Conservation (phyloP, 1,140 invertebrate genomes). For the Pectinophora gossypiella region DNA sequence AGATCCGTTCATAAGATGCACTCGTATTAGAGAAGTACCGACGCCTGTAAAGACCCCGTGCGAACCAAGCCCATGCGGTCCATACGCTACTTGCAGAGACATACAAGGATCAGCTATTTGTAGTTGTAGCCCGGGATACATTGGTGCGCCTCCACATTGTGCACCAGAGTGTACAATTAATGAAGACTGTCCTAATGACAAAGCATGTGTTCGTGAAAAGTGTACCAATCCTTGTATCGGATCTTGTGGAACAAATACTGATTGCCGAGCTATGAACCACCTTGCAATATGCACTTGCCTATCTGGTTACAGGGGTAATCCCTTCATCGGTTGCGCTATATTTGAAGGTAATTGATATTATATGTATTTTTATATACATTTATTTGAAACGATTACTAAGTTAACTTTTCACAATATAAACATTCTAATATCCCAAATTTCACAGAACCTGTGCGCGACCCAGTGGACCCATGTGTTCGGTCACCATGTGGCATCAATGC, state of each 20-base stretch:
- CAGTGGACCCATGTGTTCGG: constrained; percentile 78
- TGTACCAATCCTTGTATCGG: constrained; percentile 83
- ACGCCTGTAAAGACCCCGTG: constrained; percentile 71
- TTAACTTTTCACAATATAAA: neutral
- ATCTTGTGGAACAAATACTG: constrained; percentile 79
- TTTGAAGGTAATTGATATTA: constrained; percentile 79
- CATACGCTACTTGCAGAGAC: constrained; percentile 78
- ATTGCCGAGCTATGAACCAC: constrained; percentile 79
- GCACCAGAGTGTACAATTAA: constrained; percentile 82
- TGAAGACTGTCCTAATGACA: constrained; percentile 79
- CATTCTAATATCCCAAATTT: constrained; percentile 8
- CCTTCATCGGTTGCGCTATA: constrained; percentile 78
- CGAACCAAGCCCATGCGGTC: constrained; percentile 79
- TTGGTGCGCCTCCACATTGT: constrained; percentile 79
- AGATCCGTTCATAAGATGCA: constrained; percentile 79
- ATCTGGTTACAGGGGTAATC: constrained; percentile 79
- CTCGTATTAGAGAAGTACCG: constrained; percentile 56
- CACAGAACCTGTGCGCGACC: constrained; percentile 29
- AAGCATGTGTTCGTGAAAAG: constrained; percentile 80
- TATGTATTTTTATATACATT: constrained; percentile 2
- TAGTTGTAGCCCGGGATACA: constrained; percentile 77
- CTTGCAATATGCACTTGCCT: constrained; percentile 79
- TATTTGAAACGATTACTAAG: neutral
- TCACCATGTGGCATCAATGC: constrained; percentile 86
- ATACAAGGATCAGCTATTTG: constrained; percentile 77